These are phyloP conservation scores for Melospiza melodia DNA, from an alignment of 2,113 vertebrate species.

Conservation along the genomic window DNA sequence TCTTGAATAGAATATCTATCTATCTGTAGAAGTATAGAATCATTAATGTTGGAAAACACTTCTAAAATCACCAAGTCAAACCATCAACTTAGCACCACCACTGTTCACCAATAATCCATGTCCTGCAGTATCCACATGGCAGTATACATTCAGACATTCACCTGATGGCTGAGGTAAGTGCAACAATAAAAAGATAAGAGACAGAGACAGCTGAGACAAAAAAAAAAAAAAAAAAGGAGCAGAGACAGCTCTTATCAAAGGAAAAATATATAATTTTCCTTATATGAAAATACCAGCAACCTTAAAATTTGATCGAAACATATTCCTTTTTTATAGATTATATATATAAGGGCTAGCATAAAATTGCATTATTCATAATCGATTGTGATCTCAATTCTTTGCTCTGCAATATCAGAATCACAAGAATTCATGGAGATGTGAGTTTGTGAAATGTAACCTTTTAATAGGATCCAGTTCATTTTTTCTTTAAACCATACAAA, in stretches of 20 bases:
- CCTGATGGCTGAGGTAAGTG: background rate
- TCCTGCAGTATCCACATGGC: no score
- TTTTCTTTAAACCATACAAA: background rate
- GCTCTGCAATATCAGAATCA: background rate
- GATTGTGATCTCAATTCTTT: no score
- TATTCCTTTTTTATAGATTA: background rate
- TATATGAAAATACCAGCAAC: background rate
- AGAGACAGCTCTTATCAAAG: background rate
- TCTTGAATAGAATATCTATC: no score
- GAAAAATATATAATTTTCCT: background rate
- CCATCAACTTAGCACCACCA: background rate
- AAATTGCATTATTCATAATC: background rate
- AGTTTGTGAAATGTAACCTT: background rate
- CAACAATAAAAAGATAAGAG: background rate
- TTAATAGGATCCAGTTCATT: background rate
- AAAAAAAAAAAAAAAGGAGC: no score
- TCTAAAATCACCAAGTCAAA: background rate
- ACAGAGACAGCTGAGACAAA: no score
- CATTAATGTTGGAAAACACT: background rate
- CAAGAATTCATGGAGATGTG: background rate
- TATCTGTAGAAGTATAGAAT: background rate
- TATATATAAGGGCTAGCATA: background rate
- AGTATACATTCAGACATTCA: background rate
- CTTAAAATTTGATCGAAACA: background rate
- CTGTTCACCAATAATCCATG: background rate